A percentile compares a stretch with the other conserved stretches of the same genome.
phyloP scores from a whole-genome alignment of 2,888 invertebrate genomes.

The Euphydryas editha region DNA sequence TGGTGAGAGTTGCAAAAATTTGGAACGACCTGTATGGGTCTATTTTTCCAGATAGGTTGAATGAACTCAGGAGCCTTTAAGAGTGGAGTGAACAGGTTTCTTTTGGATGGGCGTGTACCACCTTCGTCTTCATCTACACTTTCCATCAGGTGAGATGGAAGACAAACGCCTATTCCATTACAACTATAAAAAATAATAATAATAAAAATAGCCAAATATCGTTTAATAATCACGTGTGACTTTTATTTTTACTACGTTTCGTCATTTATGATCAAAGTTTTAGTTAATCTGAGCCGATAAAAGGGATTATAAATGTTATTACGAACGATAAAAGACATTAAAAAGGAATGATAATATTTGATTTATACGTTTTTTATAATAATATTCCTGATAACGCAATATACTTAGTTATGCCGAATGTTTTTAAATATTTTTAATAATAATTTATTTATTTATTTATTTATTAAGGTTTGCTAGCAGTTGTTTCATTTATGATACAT shows the following conservation, averaged over 20 bases:
- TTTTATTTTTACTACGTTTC: slow-evolving; percentile 37
- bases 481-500: not conserved
- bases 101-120: too few relatives aligned
- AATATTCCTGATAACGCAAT: slow-evolving; percentile 31
- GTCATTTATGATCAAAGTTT: slow-evolving; percentile 67
- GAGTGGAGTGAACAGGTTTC: too few relatives aligned
- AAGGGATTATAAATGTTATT: slow-evolving; percentile 67
- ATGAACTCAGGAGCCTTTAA: too few relatives aligned
- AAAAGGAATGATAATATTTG: slow-evolving; percentile 78
- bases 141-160: too few relatives aligned
- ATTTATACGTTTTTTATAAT: slow-evolving; percentile 65
- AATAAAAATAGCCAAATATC: not conserved
- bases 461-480: not conserved
- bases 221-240: slow-evolving; percentile 36
- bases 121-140: too few relatives aligned
- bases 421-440: not conserved
- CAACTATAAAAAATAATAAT: too few relatives aligned
- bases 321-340: slow-evolving; percentile 70
- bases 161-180: too few relatives aligned
- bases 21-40: too few relatives aligned
- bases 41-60: too few relatives aligned
- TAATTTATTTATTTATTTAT: not conserved
- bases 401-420: slow-evolving; percentile 2
- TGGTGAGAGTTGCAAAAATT: too few relatives aligned
- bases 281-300: slow-evolving; percentile 68